A percentile compares a stretch with the other conserved stretches of the same genome.
These are phyloP conservation scores for Oostethus manadensis DNA, from an alignment of 2,113 vertebrate genomes.

Conservation along the genomic window DNA sequence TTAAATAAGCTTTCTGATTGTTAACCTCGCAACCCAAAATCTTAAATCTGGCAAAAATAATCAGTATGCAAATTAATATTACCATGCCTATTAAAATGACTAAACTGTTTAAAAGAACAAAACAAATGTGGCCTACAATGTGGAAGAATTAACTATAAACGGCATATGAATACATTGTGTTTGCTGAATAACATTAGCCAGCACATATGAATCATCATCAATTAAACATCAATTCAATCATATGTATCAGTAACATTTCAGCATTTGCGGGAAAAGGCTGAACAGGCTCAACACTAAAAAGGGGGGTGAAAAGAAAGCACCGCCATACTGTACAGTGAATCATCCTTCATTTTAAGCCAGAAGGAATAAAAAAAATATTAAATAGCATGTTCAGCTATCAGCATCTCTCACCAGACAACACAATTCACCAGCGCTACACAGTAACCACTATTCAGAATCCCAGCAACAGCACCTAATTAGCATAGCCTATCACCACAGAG, in stretches of 20 bases:
- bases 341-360: conserved; percentile 76
- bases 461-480: conserved; percentile 99
- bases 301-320: conserved; percentile 58
- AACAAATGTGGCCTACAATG: conserved; percentile 10
- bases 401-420: conserved; percentile 90
- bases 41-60: conserved; percentile 18
- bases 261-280: conserved; percentile 56
- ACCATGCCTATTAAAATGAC: conserved; percentile 27
- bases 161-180: conserved; percentile 25
- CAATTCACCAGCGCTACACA: conserved; percentile 88
- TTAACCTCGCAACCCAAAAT: not conserved
- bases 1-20: not conserved
- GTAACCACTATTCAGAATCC: conserved; percentile 86
- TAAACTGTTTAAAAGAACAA: not conserved
- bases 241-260: conserved; percentile 40
- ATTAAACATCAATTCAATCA: conserved; percentile 37
- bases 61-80: conserved; percentile 22
- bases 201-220: conserved; percentile 11
- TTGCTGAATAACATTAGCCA: conserved; percentile 33
- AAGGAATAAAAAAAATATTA: conserved; percentile 87
- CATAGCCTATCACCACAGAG: conserved; percentile 92
- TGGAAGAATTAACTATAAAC: conserved; percentile 14
- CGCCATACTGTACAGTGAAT: conserved; percentile 67
- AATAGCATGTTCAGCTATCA: conserved; percentile 85
- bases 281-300: conserved; percentile 54